Evolutionary conservation across 1,140 invertebrate genomes (phyloP), one percentile per base, ranked within the genome.

Genomic region (Rhynchophorus ferrugineus): DNA sequence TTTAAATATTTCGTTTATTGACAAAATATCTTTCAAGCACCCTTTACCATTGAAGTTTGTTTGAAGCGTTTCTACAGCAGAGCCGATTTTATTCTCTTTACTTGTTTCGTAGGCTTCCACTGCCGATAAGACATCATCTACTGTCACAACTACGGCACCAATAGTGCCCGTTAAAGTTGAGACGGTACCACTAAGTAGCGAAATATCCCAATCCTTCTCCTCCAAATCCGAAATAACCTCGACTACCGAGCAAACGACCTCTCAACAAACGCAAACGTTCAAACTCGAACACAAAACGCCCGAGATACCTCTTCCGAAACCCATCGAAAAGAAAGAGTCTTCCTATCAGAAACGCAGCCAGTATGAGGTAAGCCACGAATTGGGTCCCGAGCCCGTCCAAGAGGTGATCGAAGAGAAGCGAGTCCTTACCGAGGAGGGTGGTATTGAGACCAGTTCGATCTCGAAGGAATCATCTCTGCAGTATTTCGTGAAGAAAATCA

Each of bases 381-480:
- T 58, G 8, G 34, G 29, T 13, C 9, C 47, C 20, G 22, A 33
- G 38, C 21, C 22, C n/a, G 44, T 58, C 43, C 29, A 44, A 59
- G 48, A 66, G 44, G 50, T 61, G 35, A 20, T 60, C 24, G 51
- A 67, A 61, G 52, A 62, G 37, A 63, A 58, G 56, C 62, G 43
- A 59, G 49, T 45, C 47, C 49, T 61, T 7, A 50, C 48, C 14
- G 56, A 61, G 51, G 67, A 64, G 47, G 55, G 44, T 13, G 69
- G 69, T 22, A 68, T 68, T 55, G 58, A 63, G 65, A 71, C 64
- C 51, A 62, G 59, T 56, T 71, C 62, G 39, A 69, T 69, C 34
- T 65, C 62, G 7, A 72, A 71, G 54, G 65, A 72, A 62, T 67
- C 64, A 48, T 68, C 69, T 19, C 48, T 71, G 7, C 63, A 71